A percentile compares a stretch with the other conserved stretches of the same genome.
Evolutionary conservation across 1,140 invertebrate genomes (phyloP).

Genomic region (Eupeodes corollae): DNA sequence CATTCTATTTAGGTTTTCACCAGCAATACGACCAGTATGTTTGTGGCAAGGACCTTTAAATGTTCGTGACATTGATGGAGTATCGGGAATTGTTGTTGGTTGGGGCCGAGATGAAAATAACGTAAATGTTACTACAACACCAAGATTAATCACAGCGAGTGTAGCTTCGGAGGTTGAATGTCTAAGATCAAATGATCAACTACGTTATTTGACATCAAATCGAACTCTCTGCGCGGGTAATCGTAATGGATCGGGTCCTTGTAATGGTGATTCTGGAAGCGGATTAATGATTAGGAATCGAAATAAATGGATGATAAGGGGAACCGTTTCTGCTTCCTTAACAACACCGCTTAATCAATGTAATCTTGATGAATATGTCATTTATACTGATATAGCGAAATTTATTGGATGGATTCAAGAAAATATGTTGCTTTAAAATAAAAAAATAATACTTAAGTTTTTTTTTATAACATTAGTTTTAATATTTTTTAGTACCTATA

Average conservation of each 20-base stretch:
- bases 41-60: conserved; percentile 15
- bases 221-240: conserved; percentile 28
- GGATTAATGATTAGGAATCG: conserved; percentile 20
- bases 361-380: conserved; percentile 22
- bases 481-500: too few species aligned
- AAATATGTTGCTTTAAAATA: conserved; percentile 2
- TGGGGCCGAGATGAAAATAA: conserved; percentile 23
- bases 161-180: conserved; percentile 17
- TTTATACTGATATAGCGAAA: conserved; percentile 24
- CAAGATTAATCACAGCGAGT: conserved; percentile 12
- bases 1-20: conserved; percentile 6
- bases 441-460: too few species aligned
- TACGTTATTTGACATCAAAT: conserved; percentile 18
- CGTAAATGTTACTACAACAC: conserved; percentile 8
- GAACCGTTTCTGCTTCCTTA: conserved; percentile 18
- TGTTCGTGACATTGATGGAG: conserved; percentile 5
- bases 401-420: conserved; percentile 19
- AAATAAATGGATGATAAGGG: conserved; percentile 19
- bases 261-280: conserved; percentile 24
- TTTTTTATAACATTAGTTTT: too few species aligned
- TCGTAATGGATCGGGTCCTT: conserved; percentile 14
- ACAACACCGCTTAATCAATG: conserved; percentile 12
- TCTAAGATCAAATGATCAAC: conserved; percentile 11
- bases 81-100: conserved; percentile 19
- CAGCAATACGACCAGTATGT: conserved; percentile 27